Base-by-base conservation (phyloP, 2,113 vertebrate species). In the Dicerorhinus sumatrensis region DNA sequence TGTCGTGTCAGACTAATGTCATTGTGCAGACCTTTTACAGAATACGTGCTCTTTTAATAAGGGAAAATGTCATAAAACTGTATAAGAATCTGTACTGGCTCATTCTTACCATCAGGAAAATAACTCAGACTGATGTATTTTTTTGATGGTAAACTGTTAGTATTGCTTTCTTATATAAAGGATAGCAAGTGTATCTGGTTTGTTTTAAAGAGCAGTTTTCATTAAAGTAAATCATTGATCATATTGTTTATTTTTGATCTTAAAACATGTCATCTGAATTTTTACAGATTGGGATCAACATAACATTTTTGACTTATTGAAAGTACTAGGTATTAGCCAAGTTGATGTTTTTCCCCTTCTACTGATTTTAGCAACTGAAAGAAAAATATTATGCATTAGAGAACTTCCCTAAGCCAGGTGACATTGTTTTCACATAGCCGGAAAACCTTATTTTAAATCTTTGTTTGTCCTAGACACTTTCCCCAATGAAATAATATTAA, bases 261-360 rank as follows among this genome's bases (percentile, higher is more conserved):
- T 93, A 75, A 80, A 96, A 82, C 29, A 76, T 91, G 31, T 81
- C 80, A 0, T 73, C 16, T 76, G 84, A 54, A 82, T 29, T 82
- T 76, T 89, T 88, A 84, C 13, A 89, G 39, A 62, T 79, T 94
- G 89, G 51, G 58, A 29, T 89, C 29, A 76, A 5, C 4, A 11
- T 69, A 84, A 39, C 6, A 9, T 63, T 81, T 94, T 58, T 91
- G 16, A 93, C 65, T 88, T 86, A 62, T 4, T 63, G n/a, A 84
- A 94, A 89, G 21, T 96, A 65, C 11, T 91, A 87, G 17, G 6
- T 67, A 21, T 17, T 72, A 95, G 46, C 63, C 95, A 83, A 92
- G 3, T 85, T 70, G 9, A 39, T 42, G 33, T 51, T n/a, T 65
- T 65, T 54, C 9, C 58, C 33, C 11, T 56, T 67, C 48, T 83